A percentile compares a stretch with the other conserved stretches of the same genome.
phyloP scores from a whole-genome alignment of 2,797 vertebrate species.

The Telmatherina bonti region DNA sequence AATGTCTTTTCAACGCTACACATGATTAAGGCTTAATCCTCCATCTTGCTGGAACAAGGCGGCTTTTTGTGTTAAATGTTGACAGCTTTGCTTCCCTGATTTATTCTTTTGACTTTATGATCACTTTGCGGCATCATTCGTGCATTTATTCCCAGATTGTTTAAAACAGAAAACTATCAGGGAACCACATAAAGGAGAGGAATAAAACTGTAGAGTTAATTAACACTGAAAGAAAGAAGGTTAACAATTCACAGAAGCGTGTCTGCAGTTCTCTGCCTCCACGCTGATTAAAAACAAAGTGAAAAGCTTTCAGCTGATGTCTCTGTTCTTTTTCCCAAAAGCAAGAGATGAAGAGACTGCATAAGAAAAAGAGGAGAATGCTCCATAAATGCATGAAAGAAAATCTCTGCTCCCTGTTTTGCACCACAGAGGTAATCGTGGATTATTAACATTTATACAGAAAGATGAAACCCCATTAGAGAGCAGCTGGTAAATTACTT shows the following conservation, averaged over 20 bases:
- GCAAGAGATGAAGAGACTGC: constrained; percentile 13
- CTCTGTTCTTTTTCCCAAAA: constrained; percentile 56
- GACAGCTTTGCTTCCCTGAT: no score
- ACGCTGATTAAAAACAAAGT: constrained; percentile 36
- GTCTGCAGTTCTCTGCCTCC: constrained; percentile 14
- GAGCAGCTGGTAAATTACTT: constrained; percentile 76
- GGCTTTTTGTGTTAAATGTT: background rate
- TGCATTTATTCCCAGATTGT: constrained; percentile 22
- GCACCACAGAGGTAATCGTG: constrained; percentile 68
- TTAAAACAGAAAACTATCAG: constrained; percentile 2
- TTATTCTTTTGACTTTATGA: no score
- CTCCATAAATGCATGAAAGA: constrained; percentile 59
- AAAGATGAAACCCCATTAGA: constrained; percentile 80
- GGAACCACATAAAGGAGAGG: no score
- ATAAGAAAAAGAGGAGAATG: constrained; percentile 13
- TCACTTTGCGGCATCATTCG: no score
- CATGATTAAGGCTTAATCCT: no score
- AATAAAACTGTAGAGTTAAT: constrained; percentile 20
- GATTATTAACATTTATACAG: constrained; percentile 83
- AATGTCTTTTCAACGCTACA: no score
- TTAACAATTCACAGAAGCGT: constrained; percentile 28
- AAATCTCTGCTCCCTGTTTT: constrained; percentile 41
- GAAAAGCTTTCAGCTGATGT: constrained; percentile 48
- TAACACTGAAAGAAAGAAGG: constrained; percentile 30
- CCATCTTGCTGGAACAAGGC: no score